Percentiles rank a stretch among this genome's conserved stretches.
Conservation (phyloP, 35 echinoderm and acorn worm species). For the Lytechinus variegatus region DNA sequence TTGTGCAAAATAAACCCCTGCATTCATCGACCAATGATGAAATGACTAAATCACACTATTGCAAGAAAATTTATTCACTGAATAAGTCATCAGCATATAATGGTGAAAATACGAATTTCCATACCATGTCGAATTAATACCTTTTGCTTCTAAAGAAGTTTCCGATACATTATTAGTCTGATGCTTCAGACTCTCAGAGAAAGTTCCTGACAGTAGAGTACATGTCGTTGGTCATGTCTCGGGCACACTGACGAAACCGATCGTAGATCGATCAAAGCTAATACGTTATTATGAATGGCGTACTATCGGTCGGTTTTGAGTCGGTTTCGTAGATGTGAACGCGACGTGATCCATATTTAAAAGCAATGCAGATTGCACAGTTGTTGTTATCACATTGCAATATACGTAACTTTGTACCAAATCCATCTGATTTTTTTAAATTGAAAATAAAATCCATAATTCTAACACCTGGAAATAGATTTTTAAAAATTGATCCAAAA, state of each 20-base stretch:
- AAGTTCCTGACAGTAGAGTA: neutral
- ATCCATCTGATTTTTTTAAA: no score
- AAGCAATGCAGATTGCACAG: slow-evolving; percentile 24
- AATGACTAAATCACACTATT: neutral
- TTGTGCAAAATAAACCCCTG: neutral
- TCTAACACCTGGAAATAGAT: no score
- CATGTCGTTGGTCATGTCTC: no score
- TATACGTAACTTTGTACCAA: neutral
- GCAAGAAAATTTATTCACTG: neutral
- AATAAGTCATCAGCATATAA: neutral
- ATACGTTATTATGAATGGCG: no score
- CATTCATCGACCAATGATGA: neutral
- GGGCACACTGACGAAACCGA: no score
- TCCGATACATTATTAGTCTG: neutral
- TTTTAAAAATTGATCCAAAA: no score
- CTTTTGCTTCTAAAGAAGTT: neutral
- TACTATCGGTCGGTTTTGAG: no score
- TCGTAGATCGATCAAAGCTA: no score
- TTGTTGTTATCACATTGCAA: neutral
- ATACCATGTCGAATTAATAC: neutral
- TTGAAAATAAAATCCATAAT: no score
- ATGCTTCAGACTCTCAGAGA: neutral
- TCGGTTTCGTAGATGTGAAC: no score
- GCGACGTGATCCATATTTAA: neutral
- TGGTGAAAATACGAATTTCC: neutral